Evolutionary conservation across 2,888 invertebrate genomes (phyloP).

Genomic region (Augochlorella aurata): DNA sequence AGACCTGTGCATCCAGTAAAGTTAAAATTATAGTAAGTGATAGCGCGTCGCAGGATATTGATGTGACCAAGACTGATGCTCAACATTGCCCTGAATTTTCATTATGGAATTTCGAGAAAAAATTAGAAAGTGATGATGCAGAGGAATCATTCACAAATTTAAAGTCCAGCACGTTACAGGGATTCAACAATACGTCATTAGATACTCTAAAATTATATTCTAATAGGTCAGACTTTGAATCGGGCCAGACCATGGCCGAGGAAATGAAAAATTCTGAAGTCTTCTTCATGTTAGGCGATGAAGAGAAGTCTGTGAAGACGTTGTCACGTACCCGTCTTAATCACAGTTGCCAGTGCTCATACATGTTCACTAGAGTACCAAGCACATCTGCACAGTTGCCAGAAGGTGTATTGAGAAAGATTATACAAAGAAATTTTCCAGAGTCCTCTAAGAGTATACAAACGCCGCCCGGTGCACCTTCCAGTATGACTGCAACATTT

Average conservation of each 20-base stretch:
- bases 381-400: constrained; percentile 78
- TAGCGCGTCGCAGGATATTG: constrained; percentile 58
- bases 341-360: constrained; percentile 74
- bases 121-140: constrained; percentile 59
- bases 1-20: constrained; percentile 58
- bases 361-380: constrained; percentile 76
- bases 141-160: constrained; percentile 60
- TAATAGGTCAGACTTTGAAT: constrained; percentile 39
- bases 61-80: constrained; percentile 52
- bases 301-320: constrained; percentile 68
- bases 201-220: constrained; percentile 56
- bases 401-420: constrained; percentile 76
- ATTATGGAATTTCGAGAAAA: constrained; percentile 62
- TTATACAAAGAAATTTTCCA: constrained; percentile 79
- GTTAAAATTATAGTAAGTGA: constrained; percentile 77
- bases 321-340: constrained; percentile 48
- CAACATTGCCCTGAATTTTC: constrained; percentile 48
- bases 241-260: constrained; percentile 28
- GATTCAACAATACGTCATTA: not conserved
- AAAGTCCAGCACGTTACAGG: constrained; percentile 38
- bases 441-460: constrained; percentile 79
- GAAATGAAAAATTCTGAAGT: constrained; percentile 72
- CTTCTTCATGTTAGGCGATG: constrained; percentile 77
- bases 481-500: constrained; percentile 61
- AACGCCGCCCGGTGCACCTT: constrained; percentile 59